Base-by-base conservation (phyloP, 2,888 invertebrate species). In the Pollenia griseotomentosa region DNA sequence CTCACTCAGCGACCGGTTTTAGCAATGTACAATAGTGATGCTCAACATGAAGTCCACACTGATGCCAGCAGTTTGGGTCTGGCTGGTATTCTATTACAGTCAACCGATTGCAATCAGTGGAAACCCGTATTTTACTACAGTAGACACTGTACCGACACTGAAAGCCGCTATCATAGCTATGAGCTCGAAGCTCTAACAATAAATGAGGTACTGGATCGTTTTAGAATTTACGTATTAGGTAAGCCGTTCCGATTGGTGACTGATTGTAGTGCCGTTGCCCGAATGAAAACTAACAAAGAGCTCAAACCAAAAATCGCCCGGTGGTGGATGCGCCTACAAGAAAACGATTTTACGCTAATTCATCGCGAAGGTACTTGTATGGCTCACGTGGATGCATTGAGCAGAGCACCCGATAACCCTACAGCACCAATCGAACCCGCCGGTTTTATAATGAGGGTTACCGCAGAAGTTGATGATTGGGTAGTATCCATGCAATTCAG, bases 151-250 rank as follows among this genome's bases (percentile, higher is more conserved):
- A 86, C 71, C 1, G 83, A 83, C 1, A 44, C 78, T 0, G 88
- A 88, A 57, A 53, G 70, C 12, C 23, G 19, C 0, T 88, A 88
- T 16, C 87, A 86, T 19, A 85, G 86, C 16, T 87, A 88, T 65
- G 88, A 89, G 42, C 55, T 88, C 0, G 85, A 89, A 55, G 85
- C 71, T 14, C 68, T 89, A 0, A 87, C 88, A 2, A 83, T 82
- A 10, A 88, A 89, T 4, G 88, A 85, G 14, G 11, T 48, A 9
- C 44, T 85, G 0, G 77, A 88, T 33, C 87, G 77, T n/a, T 88
- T 88, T 33, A 66, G 85, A 16, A 48, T 77, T 10, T 83, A 83
- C 19, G 2, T 85, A 8, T 42, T 81, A 3, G 85, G 85, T 2
- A 75, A 81, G 23, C 19, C 57, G 1, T 85, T 88, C 19, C 71